A percentile compares a stretch with the other conserved stretches of the same genome.
Evolutionary conservation across 53 echinoderm and acorn worm genomes (phyloP).

Genomic region (Luidia sarsii): DNA sequence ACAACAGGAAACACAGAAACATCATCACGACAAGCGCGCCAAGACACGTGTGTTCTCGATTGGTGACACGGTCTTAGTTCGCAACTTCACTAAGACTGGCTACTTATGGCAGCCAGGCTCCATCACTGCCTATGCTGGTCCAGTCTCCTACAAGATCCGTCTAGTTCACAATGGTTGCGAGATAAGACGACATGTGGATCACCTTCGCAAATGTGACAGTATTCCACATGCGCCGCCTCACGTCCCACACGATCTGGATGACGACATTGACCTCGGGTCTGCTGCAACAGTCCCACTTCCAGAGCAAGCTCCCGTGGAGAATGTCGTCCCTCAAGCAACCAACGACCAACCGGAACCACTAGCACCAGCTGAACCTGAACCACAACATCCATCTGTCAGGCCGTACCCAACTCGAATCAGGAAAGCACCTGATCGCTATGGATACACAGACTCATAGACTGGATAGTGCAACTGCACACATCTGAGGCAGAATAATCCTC

Average conservation of each 20-base stretch:
- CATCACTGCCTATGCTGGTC: constrained; percentile 41
- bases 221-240: not conserved
- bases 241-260: not conserved
- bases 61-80: constrained; percentile 48
- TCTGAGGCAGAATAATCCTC: no score
- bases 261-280: constrained; percentile 14
- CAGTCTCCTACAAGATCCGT: constrained; percentile 23
- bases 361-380: no score
- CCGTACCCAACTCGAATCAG: no score
- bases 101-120: constrained; percentile 32
- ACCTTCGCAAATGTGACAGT: not conserved
- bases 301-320: not conserved
- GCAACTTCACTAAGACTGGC: constrained; percentile 47
- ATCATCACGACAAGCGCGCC: constrained; percentile 27
- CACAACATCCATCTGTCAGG: no score
- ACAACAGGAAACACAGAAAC: constrained; percentile 33
- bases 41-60: constrained; percentile 24
- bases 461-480: no score
- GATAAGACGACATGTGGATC: constrained; percentile 17
- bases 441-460: no score
- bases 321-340: not conserved
- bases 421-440: no score
- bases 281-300: not conserved
- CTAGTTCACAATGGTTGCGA: constrained; percentile 8
- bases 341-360: no score